phyloP scores from a whole-genome alignment of 1,140 invertebrate genomes.

The Arctopsyche grandis region DNA sequence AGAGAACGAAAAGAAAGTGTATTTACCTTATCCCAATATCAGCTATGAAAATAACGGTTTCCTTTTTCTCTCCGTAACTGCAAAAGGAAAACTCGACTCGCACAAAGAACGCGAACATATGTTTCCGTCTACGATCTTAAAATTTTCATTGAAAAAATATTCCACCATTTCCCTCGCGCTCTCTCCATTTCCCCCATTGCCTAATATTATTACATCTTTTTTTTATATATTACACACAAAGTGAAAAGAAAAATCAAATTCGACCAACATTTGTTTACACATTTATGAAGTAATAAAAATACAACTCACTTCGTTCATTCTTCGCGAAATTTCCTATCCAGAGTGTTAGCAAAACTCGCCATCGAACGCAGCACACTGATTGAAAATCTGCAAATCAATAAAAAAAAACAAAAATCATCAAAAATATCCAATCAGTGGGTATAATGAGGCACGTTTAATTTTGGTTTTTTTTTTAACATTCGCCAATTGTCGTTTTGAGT shows the following conservation, averaged over 20 bases:
- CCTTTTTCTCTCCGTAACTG: not conserved
- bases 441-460: too few species aligned
- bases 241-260: too few species aligned
- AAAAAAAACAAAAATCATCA: not conserved
- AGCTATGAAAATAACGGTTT: conserved; percentile 31
- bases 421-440: not conserved
- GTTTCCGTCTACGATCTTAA: not conserved
- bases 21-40: conserved; percentile 26
- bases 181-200: too few species aligned
- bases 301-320: conserved; percentile 30
- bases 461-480: too few species aligned
- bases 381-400: conserved; percentile 6
- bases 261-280: too few species aligned
- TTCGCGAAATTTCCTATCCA: not conserved
- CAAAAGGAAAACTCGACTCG: not conserved
- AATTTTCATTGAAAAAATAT: not conserved
- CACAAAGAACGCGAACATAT: not conserved
- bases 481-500: not conserved
- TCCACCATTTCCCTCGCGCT: too few species aligned
- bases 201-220: too few species aligned
- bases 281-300: too few species aligned
- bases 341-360: conserved; percentile 17
- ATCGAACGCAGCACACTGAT: not conserved
- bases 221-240: too few species aligned
- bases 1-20: conserved; percentile 33